Percentiles rank a stretch among this genome's conserved stretches.
Evolutionary conservation across 2,797 vertebrate genomes (phyloP).

Genomic region (Mastacembelus armatus): DNA sequence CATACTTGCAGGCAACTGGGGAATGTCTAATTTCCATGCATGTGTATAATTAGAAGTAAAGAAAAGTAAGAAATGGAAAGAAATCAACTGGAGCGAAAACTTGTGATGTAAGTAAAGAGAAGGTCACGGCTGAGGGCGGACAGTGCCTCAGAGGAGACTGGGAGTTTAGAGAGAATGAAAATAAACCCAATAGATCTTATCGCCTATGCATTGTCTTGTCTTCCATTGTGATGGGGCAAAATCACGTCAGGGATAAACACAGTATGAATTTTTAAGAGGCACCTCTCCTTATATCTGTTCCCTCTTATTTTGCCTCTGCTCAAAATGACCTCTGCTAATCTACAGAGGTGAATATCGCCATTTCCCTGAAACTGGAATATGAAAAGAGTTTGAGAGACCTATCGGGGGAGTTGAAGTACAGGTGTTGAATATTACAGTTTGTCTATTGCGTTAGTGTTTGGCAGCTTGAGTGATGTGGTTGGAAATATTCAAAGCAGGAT

Average conservation of each 20-base stretch:
- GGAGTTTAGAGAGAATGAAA: constrained; percentile 72
- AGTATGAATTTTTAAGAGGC: constrained; percentile 81
- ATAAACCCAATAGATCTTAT: constrained; percentile 81
- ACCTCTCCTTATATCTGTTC: constrained; percentile 73
- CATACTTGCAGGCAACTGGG: not conserved
- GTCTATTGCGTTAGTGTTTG: constrained; percentile 77
- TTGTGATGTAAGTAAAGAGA: constrained; percentile 54
- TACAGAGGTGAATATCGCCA: constrained; percentile 75
- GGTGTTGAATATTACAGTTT: constrained; percentile 82
- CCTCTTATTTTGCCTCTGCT: constrained; percentile 50
- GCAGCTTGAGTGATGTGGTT: constrained; percentile 69
- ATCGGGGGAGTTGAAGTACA: constrained; percentile 68
- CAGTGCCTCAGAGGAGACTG: constrained; percentile 55
- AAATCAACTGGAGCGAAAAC: constrained; percentile 37
- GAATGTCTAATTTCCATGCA: not conserved
- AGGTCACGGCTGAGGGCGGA: constrained; percentile 69
- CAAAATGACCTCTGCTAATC: constrained; percentile 82
- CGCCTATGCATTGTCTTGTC: constrained; percentile 77
- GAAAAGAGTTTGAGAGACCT: constrained; percentile 64
- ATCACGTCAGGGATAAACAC: constrained; percentile 81
- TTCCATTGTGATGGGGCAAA: constrained; percentile 72
- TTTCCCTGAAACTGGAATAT: constrained; percentile 72
- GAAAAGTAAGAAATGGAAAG: constrained; percentile 11
- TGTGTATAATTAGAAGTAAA: constrained; percentile 50
- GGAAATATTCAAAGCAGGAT: constrained; percentile 70